Evolutionary conservation across 2,888 invertebrate genomes (phyloP), one percentile per base, ranked within the genome.

Genomic region (Hedya salicella): DNA sequence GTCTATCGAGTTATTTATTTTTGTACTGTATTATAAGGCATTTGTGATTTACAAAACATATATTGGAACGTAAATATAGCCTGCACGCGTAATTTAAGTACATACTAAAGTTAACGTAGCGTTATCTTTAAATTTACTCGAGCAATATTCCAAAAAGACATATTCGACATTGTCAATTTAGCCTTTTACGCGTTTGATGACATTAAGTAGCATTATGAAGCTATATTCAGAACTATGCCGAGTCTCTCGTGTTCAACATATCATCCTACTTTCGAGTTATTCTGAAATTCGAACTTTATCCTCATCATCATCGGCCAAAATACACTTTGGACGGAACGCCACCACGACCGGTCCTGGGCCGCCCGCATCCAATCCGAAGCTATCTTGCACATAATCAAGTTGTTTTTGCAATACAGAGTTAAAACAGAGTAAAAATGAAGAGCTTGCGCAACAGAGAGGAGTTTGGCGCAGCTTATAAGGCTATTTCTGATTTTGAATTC

Each of bases 131-230:
- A 57, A 69, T 65, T 66, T 68, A 70, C 66, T 68, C 69, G 68
- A 75, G 74, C 75, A 73, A 71, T 73, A 80, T 79, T 81, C 80
- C 77, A 78, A 79, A 75, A 78, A 82, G 80, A 88, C 87, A 88
- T 85, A 86, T 88, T 73, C 68, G 52, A 79, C 75, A 74, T 78
- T 75, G 82, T 84, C 81, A 81, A 83, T 81, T 82, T 79, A 80
- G 82, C 79, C 86, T 85, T 78, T 74, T 80, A 79, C 75, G 78
- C 78, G 75, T 76, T 74, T 73, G 68, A 69, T 52, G 46, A 69
- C 69, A 70, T 72, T 72, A 67, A 70, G 16, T 40, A 57, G 50
- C 40, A 42, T 50, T 50, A 52, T 49, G 9, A 48, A 62, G 52
- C 32, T 42, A 30, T 5, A 30, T 32, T 3, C 57, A 46, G 42